Conservation (phyloP, 2,888 invertebrate genomes). For the Aleiodes testaceus region DNA sequence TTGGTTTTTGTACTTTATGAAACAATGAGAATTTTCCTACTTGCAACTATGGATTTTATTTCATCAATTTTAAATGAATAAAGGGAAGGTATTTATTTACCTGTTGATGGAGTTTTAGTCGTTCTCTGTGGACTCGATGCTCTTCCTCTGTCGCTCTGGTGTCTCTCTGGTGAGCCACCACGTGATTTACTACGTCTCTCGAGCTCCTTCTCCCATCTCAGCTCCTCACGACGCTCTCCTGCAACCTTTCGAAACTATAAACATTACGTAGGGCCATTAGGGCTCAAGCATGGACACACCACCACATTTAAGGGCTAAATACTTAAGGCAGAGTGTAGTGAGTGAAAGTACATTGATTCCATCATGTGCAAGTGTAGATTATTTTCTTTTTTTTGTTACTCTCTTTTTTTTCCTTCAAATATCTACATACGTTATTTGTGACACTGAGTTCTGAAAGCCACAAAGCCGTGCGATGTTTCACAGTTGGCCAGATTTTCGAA, state of each 20-base stretch:
- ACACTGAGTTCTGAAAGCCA: conserved; percentile 24
- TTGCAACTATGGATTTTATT: too few species aligned
- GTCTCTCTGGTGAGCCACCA: conserved; percentile 69
- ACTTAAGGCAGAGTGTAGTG: conserved; percentile 51
- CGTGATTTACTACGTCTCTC: conserved; percentile 72
- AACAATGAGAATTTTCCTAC: too few species aligned
- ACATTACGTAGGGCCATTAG: conserved; percentile 68
- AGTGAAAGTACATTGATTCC: conserved; percentile 43
- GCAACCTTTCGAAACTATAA: conserved; percentile 73
- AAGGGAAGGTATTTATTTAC: conserved; percentile 49
- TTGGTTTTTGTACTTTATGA: too few species aligned
- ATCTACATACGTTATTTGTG: conserved; percentile 2
- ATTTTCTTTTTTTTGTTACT: too few species aligned
- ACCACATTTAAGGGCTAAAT: conserved; percentile 61
- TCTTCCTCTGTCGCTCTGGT: conserved; percentile 63
- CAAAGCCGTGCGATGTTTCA: conserved; percentile 25
- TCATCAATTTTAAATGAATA: neutral
- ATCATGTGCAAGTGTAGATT: conserved; percentile 27
- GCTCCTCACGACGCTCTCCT: conserved; percentile 71
- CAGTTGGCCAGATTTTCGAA: conserved; percentile 3
- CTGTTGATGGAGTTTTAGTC: conserved; percentile 55
- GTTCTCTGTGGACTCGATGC: conserved; percentile 66
- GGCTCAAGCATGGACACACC: conserved; percentile 63
- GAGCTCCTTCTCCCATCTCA: conserved; percentile 70
- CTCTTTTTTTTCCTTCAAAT: neutral